These are phyloP conservation scores for Iselma pallidipennis DNA, from an alignment of 2,888 invertebrate species.

Conservation along the genomic window DNA sequence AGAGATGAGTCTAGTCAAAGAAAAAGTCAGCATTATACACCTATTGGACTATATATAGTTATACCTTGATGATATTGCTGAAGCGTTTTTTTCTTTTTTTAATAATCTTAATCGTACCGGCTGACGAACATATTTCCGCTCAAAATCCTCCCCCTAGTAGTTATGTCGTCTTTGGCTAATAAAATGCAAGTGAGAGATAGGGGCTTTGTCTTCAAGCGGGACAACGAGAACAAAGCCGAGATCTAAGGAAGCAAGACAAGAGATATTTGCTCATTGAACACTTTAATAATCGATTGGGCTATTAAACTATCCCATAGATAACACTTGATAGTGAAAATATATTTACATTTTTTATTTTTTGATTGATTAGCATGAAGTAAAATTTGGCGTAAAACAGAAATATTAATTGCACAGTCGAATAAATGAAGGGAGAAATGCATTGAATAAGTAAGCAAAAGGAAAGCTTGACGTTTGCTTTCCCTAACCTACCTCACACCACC, in stretches of 20 bases:
- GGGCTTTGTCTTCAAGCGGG: neutral
- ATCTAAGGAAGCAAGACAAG: slow-evolving; percentile 15
- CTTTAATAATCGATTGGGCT: slow-evolving; percentile 28
- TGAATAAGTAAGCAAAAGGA: slow-evolving; percentile 33
- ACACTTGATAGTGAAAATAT: neutral
- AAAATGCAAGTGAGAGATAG: neutral
- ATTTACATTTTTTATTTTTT: neutral
- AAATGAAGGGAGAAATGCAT: slow-evolving; percentile 48
- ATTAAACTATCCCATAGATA: neutral
- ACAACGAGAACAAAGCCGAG: slow-evolving; percentile 2
- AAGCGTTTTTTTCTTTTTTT: slow-evolving; percentile 28
- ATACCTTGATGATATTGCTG: no score
- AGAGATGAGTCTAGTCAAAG: neutral
- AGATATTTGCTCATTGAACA: slow-evolving; percentile 28
- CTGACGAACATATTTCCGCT: slow-evolving; percentile 28
- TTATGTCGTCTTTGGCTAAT: slow-evolving; percentile 31
- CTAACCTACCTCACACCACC: slow-evolving; percentile 56
- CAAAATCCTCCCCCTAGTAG: slow-evolving; percentile 39
- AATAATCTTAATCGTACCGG: slow-evolving; percentile 37
- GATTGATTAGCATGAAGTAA: no score
- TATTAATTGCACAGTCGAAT: neutral
- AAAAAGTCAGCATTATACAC: neutral
- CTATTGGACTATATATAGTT: neutral
- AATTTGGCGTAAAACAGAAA: neutral
- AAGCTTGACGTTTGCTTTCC: slow-evolving; percentile 39